Base-by-base conservation (phyloP, 1,140 invertebrate species). In the Neotoxoptera formosana region DNA sequence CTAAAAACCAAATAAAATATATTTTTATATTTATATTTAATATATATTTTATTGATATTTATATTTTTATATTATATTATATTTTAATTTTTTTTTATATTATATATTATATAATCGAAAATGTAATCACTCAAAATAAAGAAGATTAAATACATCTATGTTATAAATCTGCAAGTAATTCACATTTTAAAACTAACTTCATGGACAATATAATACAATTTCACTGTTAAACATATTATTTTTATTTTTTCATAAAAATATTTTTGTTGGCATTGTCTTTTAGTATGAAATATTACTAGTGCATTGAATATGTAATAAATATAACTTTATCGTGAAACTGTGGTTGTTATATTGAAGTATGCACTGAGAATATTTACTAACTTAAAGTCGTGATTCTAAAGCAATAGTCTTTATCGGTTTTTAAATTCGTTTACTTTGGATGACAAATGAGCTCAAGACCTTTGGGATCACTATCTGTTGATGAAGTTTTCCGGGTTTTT, bases 401-500 rank as follows among this genome's bases (percentile, higher is more conserved):
- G 23, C 41, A 67, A 45, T 30, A 45, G 60, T 47, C 23, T 81
- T 81, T 48, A 48, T 91, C n/a, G 67, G 48, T 91, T 91, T 90
- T 81, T 91, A 48, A 91, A 91, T 81, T 81, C 45, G 41, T 91
- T 48, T 34, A 48, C 45, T 93, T 93, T 41, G 76, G 48, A 51
- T 93, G 91, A 93, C 91, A 93, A 84, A 93, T 53, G 91, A 84
- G 91, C 21, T 83, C 34, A 53, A 41, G 67, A 81, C 90, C 41
- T 91, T 14, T 7, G 34, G 48, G 76, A 93, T 83, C 67, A 30
- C n/a, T 92, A 92, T 51, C 47, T 41, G 91, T 93, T 93, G 76
- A 93, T 93, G 76, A 93, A 93, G 76, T 93, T 84, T 93, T 93
- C 23, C 7, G 2, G 45, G n/a, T 84, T 91, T 67, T 84, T 93